Conservation (phyloP, 2,113 vertebrate genomes). For the Diadophis punctatus region DNA sequence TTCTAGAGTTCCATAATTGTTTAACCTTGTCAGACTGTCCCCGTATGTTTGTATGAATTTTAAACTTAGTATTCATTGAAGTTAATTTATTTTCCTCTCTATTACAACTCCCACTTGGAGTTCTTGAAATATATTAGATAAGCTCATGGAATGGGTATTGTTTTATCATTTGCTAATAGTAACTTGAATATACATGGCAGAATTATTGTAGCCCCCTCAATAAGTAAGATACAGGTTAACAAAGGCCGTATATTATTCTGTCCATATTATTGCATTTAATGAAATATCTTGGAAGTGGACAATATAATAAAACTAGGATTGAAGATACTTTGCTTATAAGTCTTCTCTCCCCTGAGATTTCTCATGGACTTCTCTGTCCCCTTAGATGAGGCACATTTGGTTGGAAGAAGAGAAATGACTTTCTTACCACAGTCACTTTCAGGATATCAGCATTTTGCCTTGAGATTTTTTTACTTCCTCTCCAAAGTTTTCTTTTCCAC, state of each 20-base stretch:
- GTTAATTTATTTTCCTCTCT: constrained; percentile 63
- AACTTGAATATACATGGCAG: constrained; percentile 51
- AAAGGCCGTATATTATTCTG: not conserved
- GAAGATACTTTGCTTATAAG: not conserved
- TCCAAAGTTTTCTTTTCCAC: not conserved
- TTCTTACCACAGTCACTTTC: not conserved
- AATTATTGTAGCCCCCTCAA: constrained; percentile 54
- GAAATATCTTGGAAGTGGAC: not conserved
- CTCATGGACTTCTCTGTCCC: not conserved
- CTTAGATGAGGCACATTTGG: not conserved
- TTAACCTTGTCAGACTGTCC: constrained; percentile 64
- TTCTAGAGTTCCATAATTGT: constrained; percentile 56
- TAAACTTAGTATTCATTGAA: constrained; percentile 67
- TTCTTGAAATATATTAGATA: constrained; percentile 34
- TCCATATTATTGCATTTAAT: not conserved
- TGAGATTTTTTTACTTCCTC: not conserved
- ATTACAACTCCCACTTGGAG: constrained; percentile 55
- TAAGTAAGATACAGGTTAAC: constrained; percentile 38
- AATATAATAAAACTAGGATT: not conserved
- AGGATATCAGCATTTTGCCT: not conserved
- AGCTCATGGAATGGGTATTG: constrained; percentile 45
- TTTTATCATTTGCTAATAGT: constrained; percentile 61
- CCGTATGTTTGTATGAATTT: constrained; percentile 58
- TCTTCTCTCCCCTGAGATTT: not conserved
- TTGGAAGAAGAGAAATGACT: not conserved